Conservation (phyloP, 2,797 vertebrate species). For the Notolepis coatsorum region DNA sequence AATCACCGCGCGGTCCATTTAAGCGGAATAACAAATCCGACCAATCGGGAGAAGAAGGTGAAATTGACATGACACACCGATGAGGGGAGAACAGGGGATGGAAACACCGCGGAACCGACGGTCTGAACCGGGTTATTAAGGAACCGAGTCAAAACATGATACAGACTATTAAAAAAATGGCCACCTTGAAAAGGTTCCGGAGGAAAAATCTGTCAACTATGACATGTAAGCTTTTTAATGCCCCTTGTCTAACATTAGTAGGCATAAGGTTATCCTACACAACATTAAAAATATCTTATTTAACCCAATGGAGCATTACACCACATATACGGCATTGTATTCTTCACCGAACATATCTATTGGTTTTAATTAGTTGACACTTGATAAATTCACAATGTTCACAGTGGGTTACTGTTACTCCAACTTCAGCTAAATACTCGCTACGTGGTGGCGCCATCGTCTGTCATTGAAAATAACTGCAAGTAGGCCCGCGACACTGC, state of each 20-base stretch:
- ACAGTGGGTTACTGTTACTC: slow-evolving; percentile 54
- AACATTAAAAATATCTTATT: too few relatives aligned
- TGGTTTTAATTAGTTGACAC: slow-evolving; percentile 75
- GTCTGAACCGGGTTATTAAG: too few relatives aligned
- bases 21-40: slow-evolving; percentile 88
- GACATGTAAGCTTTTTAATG: too few relatives aligned
- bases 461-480: slow-evolving; percentile 82
- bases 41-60: slow-evolving; percentile 84
- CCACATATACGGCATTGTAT: too few relatives aligned
- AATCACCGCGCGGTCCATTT: slow-evolving; percentile 85
- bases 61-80: slow-evolving; percentile 57
- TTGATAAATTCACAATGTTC: slow-evolving; percentile 66
- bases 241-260: too few relatives aligned
- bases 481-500: slow-evolving; percentile 37
- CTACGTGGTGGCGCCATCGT: slow-evolving; percentile 93
- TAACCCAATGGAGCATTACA: too few relatives aligned
- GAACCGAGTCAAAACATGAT: too few relatives aligned
- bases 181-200: too few relatives aligned
- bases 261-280: too few relatives aligned
- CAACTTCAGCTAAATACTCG: slow-evolving; percentile 67
- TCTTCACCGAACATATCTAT: too few relatives aligned
- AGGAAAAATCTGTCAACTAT: too few relatives aligned
- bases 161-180: too few relatives aligned
- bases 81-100: slow-evolving; percentile 75
- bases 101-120: slow-evolving; percentile 66